Evolutionary conservation across 2,113 vertebrate genomes (phyloP).

Genomic region (Orientallactaga bullata): DNA sequence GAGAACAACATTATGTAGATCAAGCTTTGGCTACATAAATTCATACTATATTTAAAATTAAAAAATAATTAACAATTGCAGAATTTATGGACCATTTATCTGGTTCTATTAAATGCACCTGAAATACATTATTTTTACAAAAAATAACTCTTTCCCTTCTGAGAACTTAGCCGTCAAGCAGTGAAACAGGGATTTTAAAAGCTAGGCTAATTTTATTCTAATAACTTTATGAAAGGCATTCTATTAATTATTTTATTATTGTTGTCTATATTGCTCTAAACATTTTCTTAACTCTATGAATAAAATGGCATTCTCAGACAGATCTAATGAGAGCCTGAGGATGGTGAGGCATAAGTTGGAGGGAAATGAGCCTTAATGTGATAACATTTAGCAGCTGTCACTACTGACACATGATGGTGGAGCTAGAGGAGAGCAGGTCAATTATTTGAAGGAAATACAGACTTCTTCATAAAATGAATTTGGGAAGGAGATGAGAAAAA

Average conservation of each 20-base stretch:
- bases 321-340: not conserved
- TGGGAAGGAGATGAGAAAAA: not conserved
- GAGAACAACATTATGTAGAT: not conserved
- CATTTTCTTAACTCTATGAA: not conserved
- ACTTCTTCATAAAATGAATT: not conserved
- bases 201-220: not conserved
- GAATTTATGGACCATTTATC: not conserved
- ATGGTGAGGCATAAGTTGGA: not conserved
- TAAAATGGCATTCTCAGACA: not conserved
- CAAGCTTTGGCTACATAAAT: slow-evolving; percentile 8
- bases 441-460: not conserved
- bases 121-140: not conserved
- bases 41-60: slow-evolving; percentile 41
- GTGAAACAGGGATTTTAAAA: not conserved
- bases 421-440: not conserved
- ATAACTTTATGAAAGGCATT: not conserved
- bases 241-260: slow-evolving; percentile 27
- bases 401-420: not conserved
- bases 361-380: not conserved
- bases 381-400: not conserved
- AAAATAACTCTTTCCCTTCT: not conserved
- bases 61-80: not conserved
- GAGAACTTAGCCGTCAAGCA: not conserved
- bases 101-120: not conserved
- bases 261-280: not conserved